A percentile compares a stretch with the other conserved stretches of the same genome.
Conservation (phyloP, 2,888 invertebrate species). For the Crematogaster levior region DNA sequence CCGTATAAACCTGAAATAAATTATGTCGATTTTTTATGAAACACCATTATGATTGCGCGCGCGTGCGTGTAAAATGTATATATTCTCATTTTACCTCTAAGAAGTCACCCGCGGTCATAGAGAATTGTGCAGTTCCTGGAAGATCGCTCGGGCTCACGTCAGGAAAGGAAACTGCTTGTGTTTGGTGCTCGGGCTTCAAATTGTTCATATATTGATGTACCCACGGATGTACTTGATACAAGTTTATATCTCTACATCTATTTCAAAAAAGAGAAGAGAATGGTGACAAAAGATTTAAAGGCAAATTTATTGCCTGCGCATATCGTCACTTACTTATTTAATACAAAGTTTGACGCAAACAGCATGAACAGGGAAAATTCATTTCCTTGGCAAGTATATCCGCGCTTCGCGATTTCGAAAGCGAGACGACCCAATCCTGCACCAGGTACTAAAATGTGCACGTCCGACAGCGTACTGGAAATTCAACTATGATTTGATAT, state of each 20-base stretch:
- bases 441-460: constrained; percentile 96
- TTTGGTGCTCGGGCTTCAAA: constrained; percentile 92
- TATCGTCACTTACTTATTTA: constrained; percentile 90
- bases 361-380: constrained; percentile 99
- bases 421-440: constrained; percentile 98
- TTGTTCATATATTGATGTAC: constrained; percentile 98
- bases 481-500: constrained; percentile 76
- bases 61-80: no score
- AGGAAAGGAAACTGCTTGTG: constrained; percentile 92
- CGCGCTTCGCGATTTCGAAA: constrained; percentile 96
- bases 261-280: constrained; percentile 49
- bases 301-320: neutral
- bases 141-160: constrained; percentile 93
- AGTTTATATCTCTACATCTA: constrained; percentile 89
- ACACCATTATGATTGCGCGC: neutral
- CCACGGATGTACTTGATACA: constrained; percentile 96
- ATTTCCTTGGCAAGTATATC: constrained; percentile 98
- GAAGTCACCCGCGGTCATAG: constrained; percentile 99
- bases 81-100: constrained; percentile 89
- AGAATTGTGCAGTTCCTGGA: constrained; percentile 90
- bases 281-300: neutral
- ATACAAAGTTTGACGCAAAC: constrained; percentile 97
- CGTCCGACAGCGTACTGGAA: constrained; percentile 85
- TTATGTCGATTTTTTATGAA: neutral
- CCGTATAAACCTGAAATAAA: constrained; percentile 88